Percentiles rank a stretch among this genome's conserved stretches.
Conservation (phyloP, 35 echinoderm and acorn worm species). For the Ophiothrix spiculata region DNA sequence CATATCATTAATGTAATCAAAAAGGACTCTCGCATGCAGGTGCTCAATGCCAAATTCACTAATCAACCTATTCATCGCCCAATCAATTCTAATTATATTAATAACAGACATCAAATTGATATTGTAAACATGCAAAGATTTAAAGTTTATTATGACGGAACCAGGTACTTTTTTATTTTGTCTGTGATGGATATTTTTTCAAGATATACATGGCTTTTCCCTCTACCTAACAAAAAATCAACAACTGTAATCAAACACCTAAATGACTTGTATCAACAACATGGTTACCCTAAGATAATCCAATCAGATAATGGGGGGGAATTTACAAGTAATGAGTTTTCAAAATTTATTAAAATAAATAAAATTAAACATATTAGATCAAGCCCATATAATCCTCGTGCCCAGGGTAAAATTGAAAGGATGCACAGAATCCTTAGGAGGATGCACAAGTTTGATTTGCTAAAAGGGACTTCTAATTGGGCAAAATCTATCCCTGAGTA, state of each 20-base stretch:
- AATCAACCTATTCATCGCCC: background rate
- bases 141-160: background rate
- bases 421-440: too few species aligned
- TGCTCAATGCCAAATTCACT: background rate
- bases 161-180: background rate
- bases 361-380: too few species aligned
- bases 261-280: background rate
- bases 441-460: too few species aligned
- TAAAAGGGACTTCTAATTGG: too few species aligned
- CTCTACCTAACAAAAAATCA: background rate
- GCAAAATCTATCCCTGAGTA: too few species aligned
- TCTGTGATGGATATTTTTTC: background rate
- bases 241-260: background rate
- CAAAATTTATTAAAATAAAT: background rate
- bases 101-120: background rate
- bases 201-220: background rate
- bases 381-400: too few species aligned
- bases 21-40: background rate
- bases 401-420: too few species aligned
- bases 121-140: background rate
- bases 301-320: background rate
- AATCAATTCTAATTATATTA: background rate
- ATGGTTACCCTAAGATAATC: background rate
- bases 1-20: background rate
- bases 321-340: background rate